Base-by-base conservation (phyloP, 2,113 vertebrate species). In the Onychorhynchus coronatus region DNA sequence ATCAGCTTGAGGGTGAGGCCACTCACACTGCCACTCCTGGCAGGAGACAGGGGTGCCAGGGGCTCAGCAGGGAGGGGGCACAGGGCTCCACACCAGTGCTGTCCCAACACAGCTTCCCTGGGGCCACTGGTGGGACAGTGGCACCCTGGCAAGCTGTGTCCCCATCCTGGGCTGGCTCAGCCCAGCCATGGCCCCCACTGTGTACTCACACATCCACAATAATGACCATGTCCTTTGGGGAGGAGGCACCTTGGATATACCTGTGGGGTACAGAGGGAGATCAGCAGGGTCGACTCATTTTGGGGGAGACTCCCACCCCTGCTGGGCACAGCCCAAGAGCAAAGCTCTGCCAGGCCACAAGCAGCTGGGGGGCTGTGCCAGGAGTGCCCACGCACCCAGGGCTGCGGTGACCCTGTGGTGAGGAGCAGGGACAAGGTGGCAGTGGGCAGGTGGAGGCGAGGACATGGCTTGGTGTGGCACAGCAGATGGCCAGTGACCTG, bases 171-270 rank as follows among this genome's bases (percentile, higher is more conserved):
- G 59, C 49, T 27, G 62, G 52, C 52, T 85, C 24, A 81, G 47
- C 83, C 67, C 8, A 2, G 62, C 52, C 66, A 15, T 0, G 4
- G 20, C 24, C 55, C 49, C 73, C 59, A 33, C 9, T 0, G 0
- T 33, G 42, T 96, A 99, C 99, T 99, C 97, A 99, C 99, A 99
- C 99, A 1, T 99, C 99, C 95, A 99, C 99, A 5, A 99, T 99
- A 98, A 99, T 99, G 97, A 99, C 98, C 99, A 99, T 99, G 98
- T 99, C 99, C 97, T 99, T 99, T 12, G 99, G 99, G 35, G 99
- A 99, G 0, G 99, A 99, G 73, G 99, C 99, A 5, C 99, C 99
- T 93, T 99, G 99, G 96, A 99, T 99, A 87, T 99, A 99, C 99
- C 99, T 99, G 98, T 5, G 70, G 92, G 95, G 79, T 14, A 30